Conservation (phyloP, 2,113 vertebrate species). For the Leptobrachium ailaonicum region DNA sequence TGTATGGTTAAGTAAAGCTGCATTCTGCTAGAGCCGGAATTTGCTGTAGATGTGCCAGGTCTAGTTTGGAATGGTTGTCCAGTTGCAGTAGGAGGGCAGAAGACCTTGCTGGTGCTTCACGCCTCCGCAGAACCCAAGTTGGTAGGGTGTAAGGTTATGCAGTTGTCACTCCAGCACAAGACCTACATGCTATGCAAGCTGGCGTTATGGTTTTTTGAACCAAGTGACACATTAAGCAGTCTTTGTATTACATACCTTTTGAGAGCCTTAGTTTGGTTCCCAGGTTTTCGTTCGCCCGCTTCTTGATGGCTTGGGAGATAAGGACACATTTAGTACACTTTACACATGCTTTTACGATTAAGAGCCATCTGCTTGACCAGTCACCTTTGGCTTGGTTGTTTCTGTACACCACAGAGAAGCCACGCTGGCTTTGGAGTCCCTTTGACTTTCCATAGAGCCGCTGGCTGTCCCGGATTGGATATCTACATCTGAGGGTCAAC, state of each 20-base stretch:
- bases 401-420: not conserved
- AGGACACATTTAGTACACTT: not conserved
- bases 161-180: no score
- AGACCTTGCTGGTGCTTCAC: no score
- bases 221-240: no score
- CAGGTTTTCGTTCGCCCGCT: not conserved
- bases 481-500: constrained; percentile 61
- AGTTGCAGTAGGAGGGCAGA: no score
- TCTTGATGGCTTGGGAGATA: not conserved
- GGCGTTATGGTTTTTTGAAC: no score
- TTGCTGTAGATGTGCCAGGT: no score
- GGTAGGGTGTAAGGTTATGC: no score
- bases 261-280: not conserved
- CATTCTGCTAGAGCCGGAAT: no score
- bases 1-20: no score
- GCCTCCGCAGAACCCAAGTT: no score
- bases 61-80: no score
- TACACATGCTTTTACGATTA: not conserved
- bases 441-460: not conserved
- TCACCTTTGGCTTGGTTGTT: not conserved
- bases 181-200: no score
- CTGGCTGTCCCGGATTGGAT: constrained; percentile 54
- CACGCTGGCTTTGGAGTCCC: rapidly evolving
- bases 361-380: not conserved
- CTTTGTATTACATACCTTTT: constrained; percentile 6